Percentiles rank a stretch among this genome's conserved stretches.
Evolutionary conservation across 2,797 vertebrate species (phyloP).

Genomic region (Poecilia gillii): DNA sequence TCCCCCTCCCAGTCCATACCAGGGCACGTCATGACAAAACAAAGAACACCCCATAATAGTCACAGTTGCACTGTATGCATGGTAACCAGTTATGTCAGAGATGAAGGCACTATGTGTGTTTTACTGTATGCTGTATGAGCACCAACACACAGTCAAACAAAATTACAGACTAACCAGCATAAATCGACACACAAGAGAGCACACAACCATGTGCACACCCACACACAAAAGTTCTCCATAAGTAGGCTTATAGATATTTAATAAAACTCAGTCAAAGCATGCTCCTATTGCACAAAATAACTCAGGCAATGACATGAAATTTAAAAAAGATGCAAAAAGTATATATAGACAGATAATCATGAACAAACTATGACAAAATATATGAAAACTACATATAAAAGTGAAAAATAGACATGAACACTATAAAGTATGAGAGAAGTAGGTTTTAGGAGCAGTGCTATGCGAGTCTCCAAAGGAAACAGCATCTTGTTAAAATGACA

Average conservation of each 20-base stretch:
- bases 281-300: not conserved
- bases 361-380: not conserved
- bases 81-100: constrained; percentile 79
- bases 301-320: not conserved
- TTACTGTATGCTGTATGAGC: constrained; percentile 48
- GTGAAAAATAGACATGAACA: not conserved
- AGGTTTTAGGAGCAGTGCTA: not conserved
- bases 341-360: not conserved
- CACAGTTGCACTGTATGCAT: constrained; percentile 75
- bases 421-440: not conserved
- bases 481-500: not conserved
- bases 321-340: not conserved
- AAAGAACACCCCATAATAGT: constrained; percentile 84
- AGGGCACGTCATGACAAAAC: constrained; percentile 83
- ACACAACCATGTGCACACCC: constrained; percentile 10
- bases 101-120: constrained; percentile 55
- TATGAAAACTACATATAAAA: not conserved
- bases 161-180: constrained; percentile 41
- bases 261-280: not conserved
- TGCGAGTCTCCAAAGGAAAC: not conserved
- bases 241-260: constrained; percentile 22
- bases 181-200: constrained; percentile 7
- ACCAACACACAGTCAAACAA: constrained; percentile 31
- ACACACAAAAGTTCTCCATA: constrained; percentile 23
- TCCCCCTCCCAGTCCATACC: constrained; percentile 76